phyloP scores from a whole-genome alignment of 2,888 invertebrate species.

The Apomyelois bistriatella region DNA sequence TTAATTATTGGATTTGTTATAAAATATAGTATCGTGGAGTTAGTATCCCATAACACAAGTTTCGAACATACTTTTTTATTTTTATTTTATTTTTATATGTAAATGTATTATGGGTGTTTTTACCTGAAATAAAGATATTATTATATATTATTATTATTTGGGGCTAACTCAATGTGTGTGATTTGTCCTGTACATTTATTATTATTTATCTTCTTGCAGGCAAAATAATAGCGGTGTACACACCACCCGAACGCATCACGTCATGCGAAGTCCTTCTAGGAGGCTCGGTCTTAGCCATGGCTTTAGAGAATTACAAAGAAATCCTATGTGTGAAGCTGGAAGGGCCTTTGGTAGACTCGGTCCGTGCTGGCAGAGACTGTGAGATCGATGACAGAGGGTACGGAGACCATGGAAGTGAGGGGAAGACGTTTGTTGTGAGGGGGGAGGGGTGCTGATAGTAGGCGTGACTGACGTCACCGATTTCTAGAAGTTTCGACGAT shows the following conservation, averaged over 20 bases:
- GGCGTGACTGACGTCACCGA: background rate
- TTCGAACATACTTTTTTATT: no score
- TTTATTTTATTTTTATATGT: no score
- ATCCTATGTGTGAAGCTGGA: constrained; percentile 83
- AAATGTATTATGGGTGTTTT: no score
- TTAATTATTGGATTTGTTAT: no score
- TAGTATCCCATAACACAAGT: no score
- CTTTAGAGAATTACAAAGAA: constrained; percentile 82
- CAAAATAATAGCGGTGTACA: constrained; percentile 88
- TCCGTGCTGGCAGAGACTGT: constrained; percentile 52
- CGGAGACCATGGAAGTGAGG: constrained; percentile 48
- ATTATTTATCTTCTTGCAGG: constrained; percentile 77
- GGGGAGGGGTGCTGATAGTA: constrained; percentile 63
- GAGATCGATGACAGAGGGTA: constrained; percentile 79
- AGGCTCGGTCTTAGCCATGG: constrained; percentile 85
- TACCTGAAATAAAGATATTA: no score
- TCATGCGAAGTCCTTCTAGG: constrained; percentile 88
- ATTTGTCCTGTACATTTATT: no score
- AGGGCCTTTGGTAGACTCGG: constrained; percentile 57
- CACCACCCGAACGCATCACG: constrained; percentile 85
- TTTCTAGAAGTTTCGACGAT: no score
- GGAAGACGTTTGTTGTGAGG: constrained; percentile 76
- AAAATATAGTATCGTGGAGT: no score
- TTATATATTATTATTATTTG: no score
- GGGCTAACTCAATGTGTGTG: no score